Percentiles rank a stretch among this genome's conserved stretches.
These are phyloP conservation scores for Neotoxoptera formosana DNA, from an alignment of 1,140 invertebrate species.

Conservation along the genomic window DNA sequence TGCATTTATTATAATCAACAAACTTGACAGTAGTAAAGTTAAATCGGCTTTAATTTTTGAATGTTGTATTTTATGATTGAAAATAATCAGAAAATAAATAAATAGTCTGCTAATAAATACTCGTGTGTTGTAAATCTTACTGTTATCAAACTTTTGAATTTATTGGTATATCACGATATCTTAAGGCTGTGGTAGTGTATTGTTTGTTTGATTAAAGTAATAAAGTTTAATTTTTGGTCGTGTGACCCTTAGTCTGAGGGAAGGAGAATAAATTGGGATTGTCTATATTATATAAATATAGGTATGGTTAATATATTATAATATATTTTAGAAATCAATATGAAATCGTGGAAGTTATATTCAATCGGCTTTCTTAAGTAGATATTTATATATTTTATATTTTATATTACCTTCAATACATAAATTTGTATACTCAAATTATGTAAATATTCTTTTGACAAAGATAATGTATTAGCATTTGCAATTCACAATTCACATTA, in stretches of 20 bases:
- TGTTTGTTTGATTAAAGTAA: background rate
- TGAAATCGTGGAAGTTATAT: background rate
- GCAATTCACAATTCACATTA: background rate
- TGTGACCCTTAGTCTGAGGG: background rate
- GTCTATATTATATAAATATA: background rate
- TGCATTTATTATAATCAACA: background rate
- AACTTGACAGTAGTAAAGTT: background rate
- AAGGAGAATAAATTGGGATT: background rate
- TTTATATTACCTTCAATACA: background rate
- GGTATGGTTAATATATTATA: background rate
- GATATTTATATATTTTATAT: background rate
- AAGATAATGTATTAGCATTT: background rate
- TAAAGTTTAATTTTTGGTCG: background rate
- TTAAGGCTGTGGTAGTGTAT: background rate
- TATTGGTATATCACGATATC: background rate
- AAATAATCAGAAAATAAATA: background rate
- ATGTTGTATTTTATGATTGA: background rate
- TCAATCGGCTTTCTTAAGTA: background rate
- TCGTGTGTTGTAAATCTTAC: background rate
- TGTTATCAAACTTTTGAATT: background rate
- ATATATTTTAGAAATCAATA: conserved; percentile 20
- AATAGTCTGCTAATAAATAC: background rate
- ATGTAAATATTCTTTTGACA: background rate
- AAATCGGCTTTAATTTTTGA: background rate
- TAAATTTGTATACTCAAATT: background rate